Evolutionary conservation across 2,113 vertebrate genomes (phyloP).

Genomic region (Protobothrops mucrosquamatus): DNA sequence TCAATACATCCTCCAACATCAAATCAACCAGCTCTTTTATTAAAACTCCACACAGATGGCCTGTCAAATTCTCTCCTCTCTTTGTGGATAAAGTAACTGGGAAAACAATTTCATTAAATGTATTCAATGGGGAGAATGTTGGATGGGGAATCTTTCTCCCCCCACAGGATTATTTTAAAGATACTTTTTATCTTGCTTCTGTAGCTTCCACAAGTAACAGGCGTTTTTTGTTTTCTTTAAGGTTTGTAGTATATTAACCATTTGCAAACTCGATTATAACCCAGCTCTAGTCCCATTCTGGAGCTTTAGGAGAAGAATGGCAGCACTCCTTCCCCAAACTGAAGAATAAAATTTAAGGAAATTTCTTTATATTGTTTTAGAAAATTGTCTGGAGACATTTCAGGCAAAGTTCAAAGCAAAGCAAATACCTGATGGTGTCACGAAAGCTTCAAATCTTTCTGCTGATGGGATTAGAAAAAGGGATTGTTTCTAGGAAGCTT

Average conservation of each 20-base stretch:
- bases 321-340: background rate
- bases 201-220: too few species aligned
- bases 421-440: background rate
- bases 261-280: background rate
- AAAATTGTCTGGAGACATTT: background rate
- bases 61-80: background rate
- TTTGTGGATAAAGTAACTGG: background rate
- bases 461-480: background rate
- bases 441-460: conserved; percentile 28
- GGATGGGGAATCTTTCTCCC: background rate
- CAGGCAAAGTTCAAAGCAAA: background rate
- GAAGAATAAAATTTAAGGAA: background rate
- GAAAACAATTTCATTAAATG: background rate
- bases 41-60: background rate
- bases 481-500: background rate
- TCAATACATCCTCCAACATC: background rate
- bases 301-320: background rate
- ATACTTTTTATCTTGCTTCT: background rate
- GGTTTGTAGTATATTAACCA: background rate
- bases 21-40: background rate
- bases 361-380: background rate
- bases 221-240: background rate
- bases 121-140: background rate
- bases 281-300: background rate
- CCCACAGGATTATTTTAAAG: background rate